These are phyloP conservation scores for Nettapus auritus DNA, from an alignment of 2,113 vertebrate genomes.

Conservation along the genomic window DNA sequence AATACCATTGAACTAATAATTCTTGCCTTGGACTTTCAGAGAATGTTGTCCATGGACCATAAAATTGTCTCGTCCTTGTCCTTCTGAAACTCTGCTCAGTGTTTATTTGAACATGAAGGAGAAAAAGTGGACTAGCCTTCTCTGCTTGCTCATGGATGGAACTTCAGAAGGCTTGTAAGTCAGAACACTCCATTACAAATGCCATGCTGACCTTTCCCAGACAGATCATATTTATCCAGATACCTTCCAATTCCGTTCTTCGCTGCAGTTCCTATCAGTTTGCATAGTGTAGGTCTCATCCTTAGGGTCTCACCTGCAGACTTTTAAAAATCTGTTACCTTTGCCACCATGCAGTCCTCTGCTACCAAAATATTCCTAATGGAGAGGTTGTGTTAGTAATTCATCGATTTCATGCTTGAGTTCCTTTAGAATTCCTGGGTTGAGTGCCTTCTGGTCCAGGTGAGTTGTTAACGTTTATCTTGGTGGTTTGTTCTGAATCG, in stretches of 20 bases:
- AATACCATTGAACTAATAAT: neutral
- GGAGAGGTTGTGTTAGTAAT: slow-evolving; percentile 37
- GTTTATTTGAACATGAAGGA: neutral
- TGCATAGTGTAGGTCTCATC: neutral
- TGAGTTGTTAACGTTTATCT: neutral
- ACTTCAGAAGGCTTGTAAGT: neutral
- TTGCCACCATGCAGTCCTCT: neutral
- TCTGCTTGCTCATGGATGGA: neutral
- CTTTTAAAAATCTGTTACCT: neutral
- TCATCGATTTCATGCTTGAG: neutral
- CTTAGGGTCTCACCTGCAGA: neutral
- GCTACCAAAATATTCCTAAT: neutral
- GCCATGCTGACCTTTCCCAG: neutral
- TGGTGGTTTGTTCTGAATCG: neutral
- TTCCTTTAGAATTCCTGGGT: neutral
- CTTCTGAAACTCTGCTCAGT: neutral
- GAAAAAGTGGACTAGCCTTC: neutral
- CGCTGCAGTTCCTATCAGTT: neutral
- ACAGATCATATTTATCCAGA: neutral
- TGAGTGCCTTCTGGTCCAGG: neutral
- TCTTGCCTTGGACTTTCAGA: neutral
- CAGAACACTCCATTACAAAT: neutral
- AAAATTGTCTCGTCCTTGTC: neutral
- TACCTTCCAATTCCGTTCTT: neutral
- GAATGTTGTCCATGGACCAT: neutral